Evolutionary conservation across 2,797 vertebrate species (phyloP).

Genomic region (Aviceda leuphotes): DNA sequence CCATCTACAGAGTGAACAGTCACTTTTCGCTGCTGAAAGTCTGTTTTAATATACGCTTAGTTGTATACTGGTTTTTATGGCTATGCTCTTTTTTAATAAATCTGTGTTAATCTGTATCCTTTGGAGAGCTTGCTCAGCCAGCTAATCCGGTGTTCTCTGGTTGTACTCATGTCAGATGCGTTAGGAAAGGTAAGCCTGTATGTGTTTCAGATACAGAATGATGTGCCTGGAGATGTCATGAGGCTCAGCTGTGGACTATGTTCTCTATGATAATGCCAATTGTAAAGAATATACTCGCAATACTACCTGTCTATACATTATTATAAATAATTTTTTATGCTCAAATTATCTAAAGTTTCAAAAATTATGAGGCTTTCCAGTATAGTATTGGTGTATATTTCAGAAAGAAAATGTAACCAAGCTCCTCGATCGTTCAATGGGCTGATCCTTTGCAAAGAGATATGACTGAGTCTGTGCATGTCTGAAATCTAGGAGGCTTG

Average conservation of each 20-base stretch:
- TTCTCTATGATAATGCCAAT: neutral
- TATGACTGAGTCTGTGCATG: neutral
- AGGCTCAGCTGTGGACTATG: neutral
- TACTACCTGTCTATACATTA: neutral
- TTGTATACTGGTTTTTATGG: neutral
- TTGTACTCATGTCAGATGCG: neutral
- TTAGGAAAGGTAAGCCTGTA: neutral
- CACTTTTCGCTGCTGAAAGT: neutral
- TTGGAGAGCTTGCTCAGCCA: neutral
- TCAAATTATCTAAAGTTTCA: neutral
- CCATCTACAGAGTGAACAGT: neutral
- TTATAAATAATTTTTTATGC: neutral
- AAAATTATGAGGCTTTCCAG: neutral
- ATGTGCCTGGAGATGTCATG: neutral
- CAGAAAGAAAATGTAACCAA: neutral
- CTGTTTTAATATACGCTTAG: neutral
- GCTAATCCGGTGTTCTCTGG: neutral
- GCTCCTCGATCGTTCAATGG: neutral
- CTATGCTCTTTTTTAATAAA: neutral
- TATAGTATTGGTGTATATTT: neutral
- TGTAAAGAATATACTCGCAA: neutral
- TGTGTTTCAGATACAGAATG: neutral
- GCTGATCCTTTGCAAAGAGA: neutral
- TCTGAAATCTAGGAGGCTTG: neutral
- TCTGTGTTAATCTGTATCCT: neutral